Evolutionary conservation across 2,113 vertebrate species (phyloP), one percentile per base, ranked within the genome.

Genomic region (Rhea pennata): DNA sequence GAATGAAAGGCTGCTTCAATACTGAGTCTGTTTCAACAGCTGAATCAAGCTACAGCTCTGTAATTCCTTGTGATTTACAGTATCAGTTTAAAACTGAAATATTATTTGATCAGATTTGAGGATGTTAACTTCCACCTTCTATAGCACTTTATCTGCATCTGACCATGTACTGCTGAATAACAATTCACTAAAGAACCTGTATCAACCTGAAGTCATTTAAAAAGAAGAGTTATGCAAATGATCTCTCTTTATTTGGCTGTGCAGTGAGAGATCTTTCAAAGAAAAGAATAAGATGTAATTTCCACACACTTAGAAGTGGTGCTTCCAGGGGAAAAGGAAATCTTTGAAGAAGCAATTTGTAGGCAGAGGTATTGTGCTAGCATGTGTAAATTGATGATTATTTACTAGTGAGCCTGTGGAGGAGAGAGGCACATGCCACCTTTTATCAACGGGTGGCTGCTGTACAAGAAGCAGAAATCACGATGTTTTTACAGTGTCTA

Each of bases 261-360:
- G 88, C 66, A 24, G 78, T 48, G 71, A 94, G 95, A 84, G 93
- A 94, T 93, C 66, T 96, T 93, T 96, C 92, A 95, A 92, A 91
- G 92, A 88, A 96, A 95, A 94, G 94, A 97, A 96, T 96, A 97
- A 97, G 96, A 97, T 97, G 96, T 97, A 97, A 98, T 97, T 97
- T 96, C 94, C 95, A 85, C 91, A 92, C 81, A 86, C 51, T 93
- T 95, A 94, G 78, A 95, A 96, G 64, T 84, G 88, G 73, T 91
- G 82, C 86, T 96, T 95, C 93, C 73, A 96, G 78, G 80, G 92
- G 80, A 94, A 96, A 96, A 95, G 93, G 85, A 96, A 96, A 92
- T 93, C 90, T 96, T 94, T 96, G 90, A 97, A 97, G 96, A 96
- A 96, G 94, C 77, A 97, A 97, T 97, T 97, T 97, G 91, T 97